Conservation (phyloP, 2,113 vertebrate species). For the Brienomyrus longianalis region DNA sequence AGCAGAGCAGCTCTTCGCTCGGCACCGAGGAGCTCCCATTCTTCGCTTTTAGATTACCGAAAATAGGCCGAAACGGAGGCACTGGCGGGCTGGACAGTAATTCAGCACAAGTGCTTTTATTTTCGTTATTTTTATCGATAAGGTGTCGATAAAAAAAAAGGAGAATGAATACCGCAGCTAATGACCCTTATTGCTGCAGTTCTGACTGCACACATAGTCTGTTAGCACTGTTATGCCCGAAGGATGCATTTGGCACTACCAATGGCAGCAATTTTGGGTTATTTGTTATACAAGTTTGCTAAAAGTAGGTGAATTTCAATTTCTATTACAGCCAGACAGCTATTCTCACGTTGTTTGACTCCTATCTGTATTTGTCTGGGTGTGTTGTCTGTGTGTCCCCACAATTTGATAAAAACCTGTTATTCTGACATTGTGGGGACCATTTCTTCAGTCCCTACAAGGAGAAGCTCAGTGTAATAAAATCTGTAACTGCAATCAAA, state of each 20-base stretch:
- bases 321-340: neutral
- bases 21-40: neutral
- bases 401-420: neutral
- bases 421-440: neutral
- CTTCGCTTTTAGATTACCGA: neutral
- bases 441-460: neutral
- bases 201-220: neutral
- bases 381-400: neutral
- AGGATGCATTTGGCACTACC: neutral
- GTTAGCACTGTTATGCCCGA: neutral
- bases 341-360: neutral
- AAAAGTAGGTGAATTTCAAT: neutral
- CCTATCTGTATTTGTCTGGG: neutral
- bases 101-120: neutral
- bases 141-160: neutral
- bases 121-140: neutral
- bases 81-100: neutral
- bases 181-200: neutral
- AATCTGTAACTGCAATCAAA: neutral
- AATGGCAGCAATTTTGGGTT: neutral
- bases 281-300: neutral
- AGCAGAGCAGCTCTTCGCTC: constrained; percentile 23
- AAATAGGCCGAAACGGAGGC: neutral
- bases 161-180: neutral
- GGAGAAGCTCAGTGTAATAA: neutral